Conservation (phyloP, 2,113 vertebrate genomes). For the Cervus canadensis region DNA sequence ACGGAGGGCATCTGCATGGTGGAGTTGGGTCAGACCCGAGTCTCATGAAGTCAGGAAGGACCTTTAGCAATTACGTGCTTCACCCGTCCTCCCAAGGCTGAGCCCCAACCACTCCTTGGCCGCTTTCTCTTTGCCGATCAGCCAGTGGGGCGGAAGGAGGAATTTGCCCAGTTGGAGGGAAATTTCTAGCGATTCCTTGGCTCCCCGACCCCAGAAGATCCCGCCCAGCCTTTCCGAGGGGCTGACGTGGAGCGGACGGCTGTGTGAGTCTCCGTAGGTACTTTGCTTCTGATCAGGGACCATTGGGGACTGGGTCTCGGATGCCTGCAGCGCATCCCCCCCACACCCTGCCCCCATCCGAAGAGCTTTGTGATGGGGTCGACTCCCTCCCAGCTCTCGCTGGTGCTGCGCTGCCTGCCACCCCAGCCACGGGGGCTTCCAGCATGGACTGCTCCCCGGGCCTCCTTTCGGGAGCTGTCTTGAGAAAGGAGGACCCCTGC, state of each 20-base stretch:
- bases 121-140: rapidly evolving
- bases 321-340: slow-evolving; percentile 20
- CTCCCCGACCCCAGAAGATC: neutral
- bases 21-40: neutral
- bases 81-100: neutral
- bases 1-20: neutral
- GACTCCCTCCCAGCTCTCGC: neutral
- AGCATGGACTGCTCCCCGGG: slow-evolving; percentile 51
- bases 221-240: neutral
- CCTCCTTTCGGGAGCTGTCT: slow-evolving; percentile 60
- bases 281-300: slow-evolving; percentile 55
- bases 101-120: neutral
- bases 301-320: slow-evolving; percentile 10
- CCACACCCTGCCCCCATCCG: slow-evolving; percentile 30
- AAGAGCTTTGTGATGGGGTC: slow-evolving; percentile 45
- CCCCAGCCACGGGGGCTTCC: slow-evolving; percentile 31
- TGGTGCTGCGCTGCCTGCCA: slow-evolving; percentile 62
- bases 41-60: rapidly evolving
- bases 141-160: neutral
- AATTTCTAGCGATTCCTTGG: neutral
- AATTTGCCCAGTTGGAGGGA: neutral
- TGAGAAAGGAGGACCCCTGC: slow-evolving; percentile 42
- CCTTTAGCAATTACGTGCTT: neutral
- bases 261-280: neutral
- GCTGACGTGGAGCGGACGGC: neutral